These are phyloP conservation scores for Phorcus lineatus DNA, from an alignment of 2,888 invertebrate genomes.

Conservation along the genomic window DNA sequence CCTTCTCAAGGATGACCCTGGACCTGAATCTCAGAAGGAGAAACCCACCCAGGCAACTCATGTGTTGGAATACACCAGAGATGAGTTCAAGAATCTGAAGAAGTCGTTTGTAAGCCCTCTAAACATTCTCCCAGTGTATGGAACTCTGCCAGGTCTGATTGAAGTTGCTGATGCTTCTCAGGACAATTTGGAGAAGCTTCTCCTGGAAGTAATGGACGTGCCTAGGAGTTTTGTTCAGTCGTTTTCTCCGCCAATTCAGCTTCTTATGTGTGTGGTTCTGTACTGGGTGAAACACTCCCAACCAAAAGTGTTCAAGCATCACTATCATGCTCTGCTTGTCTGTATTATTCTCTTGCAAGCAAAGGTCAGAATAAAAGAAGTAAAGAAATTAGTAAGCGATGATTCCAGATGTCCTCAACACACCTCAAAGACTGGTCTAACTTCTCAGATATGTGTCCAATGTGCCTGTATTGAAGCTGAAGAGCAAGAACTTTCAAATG, in stretches of 20 bases:
- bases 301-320: constrained; percentile 34
- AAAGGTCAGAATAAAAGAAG: not conserved
- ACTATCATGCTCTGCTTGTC: constrained; percentile 44
- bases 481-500: not conserved
- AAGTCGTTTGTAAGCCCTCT: constrained; percentile 47
- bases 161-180: constrained; percentile 30
- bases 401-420: not conserved
- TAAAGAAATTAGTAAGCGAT: not conserved
- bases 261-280: constrained; percentile 33
- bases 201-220: constrained; percentile 26
- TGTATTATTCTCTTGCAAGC: constrained; percentile 40
- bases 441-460: not conserved
- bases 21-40: not conserved
- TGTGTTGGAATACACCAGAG: constrained; percentile 18
- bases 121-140: constrained; percentile 30
- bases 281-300: constrained; percentile 36
- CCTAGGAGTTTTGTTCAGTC: not conserved
- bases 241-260: constrained; percentile 32
- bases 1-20: constrained; percentile 47
- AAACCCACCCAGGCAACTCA: not conserved
- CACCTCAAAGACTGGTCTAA: not conserved
- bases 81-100: constrained; percentile 55
- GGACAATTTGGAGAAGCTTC: constrained; percentile 26
- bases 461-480: not conserved
- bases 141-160: constrained; percentile 41